phyloP scores from a whole-genome alignment of 2,888 invertebrate genomes.

The Argyresthia albistria region DNA sequence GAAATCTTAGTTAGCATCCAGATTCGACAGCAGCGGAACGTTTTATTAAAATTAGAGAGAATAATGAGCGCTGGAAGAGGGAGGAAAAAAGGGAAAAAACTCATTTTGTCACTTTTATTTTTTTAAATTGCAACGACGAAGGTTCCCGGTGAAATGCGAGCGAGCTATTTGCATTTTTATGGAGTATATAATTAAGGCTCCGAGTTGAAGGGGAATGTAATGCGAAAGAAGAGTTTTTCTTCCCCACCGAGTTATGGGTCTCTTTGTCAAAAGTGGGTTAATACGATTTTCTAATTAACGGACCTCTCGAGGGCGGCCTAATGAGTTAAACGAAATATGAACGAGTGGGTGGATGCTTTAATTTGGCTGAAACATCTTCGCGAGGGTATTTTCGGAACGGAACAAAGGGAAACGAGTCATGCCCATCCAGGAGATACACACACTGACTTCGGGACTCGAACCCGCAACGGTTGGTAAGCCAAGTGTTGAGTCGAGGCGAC shows the following conservation, averaged over 20 bases:
- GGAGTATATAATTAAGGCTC: neutral
- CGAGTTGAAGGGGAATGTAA: neutral
- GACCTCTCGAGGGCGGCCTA: neutral
- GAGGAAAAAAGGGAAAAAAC: neutral
- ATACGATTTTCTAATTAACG: neutral
- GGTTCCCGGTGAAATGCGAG: neutral
- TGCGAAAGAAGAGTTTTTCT: neutral
- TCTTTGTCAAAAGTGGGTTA: neutral
- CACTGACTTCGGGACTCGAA: too few species aligned
- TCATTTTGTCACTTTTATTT: conserved; percentile 2
- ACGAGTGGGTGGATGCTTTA: too few species aligned
- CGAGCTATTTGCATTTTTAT: conserved; percentile 4
- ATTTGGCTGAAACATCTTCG: too few species aligned
- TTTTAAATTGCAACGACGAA: neutral
- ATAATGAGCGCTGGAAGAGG: neutral
- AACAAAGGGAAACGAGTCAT: too few species aligned
- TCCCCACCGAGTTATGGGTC: neutral
- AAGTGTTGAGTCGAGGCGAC: too few species aligned
- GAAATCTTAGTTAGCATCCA: neutral
- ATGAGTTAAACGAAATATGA: neutral
- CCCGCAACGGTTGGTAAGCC: too few species aligned
- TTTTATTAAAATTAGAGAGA: neutral
- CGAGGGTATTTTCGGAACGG: too few species aligned
- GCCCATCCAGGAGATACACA: too few species aligned
- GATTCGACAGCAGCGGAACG: neutral